Percentiles rank a stretch among this genome's conserved stretches.
These are phyloP conservation scores for Rhingia rostrata DNA, from an alignment of 2,888 invertebrate species.

Conservation along the genomic window DNA sequence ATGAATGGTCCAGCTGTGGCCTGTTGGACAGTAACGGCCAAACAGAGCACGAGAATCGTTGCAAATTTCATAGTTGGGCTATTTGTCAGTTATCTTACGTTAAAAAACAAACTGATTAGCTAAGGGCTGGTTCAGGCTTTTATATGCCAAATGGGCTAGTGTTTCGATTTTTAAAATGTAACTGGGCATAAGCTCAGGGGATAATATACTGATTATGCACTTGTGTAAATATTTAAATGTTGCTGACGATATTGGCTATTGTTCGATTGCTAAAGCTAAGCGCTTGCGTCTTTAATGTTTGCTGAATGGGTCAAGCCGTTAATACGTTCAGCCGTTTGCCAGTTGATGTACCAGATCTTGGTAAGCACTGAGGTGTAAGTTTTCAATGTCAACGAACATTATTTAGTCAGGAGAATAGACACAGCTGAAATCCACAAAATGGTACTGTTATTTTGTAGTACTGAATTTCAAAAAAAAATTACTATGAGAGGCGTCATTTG, in stretches of 20 bases:
- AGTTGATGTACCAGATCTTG: not conserved
- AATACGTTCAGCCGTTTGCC: not conserved
- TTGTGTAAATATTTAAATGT: not conserved
- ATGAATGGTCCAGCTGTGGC: constrained; percentile 7
- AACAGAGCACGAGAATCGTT: constrained; percentile 42
- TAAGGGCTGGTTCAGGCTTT: not conserved
- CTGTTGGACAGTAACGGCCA: constrained; percentile 44
- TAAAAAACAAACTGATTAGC: constrained; percentile 38
- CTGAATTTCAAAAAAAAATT: too few relatives aligned
- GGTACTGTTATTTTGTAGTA: not conserved
- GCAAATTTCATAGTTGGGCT: constrained; percentile 39
- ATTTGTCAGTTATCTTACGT: not conserved
- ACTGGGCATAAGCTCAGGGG: too few relatives aligned
- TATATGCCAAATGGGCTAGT: constrained; percentile 23
- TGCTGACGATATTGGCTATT: too few relatives aligned
- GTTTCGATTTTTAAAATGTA: not conserved
- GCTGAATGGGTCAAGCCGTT: not conserved
- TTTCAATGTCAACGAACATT: constrained; percentile 23
- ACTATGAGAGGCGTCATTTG: too few relatives aligned
- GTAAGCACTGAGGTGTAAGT: not conserved
- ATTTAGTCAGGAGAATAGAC: not conserved
- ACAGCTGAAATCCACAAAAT: not conserved
- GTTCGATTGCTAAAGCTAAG: too few relatives aligned
- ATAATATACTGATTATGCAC: not conserved
- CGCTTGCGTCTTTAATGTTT: not conserved